Base-by-base conservation (phyloP, 2,113 vertebrate species). In the Nettapus auritus region DNA sequence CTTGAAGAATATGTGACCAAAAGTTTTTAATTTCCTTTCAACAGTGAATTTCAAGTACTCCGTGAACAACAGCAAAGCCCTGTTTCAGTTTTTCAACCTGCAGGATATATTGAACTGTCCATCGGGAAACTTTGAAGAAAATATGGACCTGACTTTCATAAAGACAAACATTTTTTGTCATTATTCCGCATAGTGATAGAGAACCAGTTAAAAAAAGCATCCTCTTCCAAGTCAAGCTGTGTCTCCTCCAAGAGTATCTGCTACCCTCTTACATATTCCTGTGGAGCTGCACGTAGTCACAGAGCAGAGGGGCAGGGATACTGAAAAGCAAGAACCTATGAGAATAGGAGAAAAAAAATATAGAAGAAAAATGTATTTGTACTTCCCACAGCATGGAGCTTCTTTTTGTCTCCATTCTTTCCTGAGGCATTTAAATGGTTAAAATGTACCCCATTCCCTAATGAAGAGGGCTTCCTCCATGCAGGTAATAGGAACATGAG, bases 331-430 rank as follows among this genome's bases (percentile, higher is more conserved):
- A 57, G 11, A 17, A 78, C 2, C 3, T 7, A 56, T 34, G 26
- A 57, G 6, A 88, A 33, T 20, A 86, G 34, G 53, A 81, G 3
- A 34, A 62, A 3, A 3, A 46, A 59, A 63, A 68, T 18, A 44
- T 2, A 33, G 23, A 66, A 79, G 31, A 11, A 38, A 84, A 82
- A 73, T 2, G 2, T 5, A 50, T 82, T 86, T 36, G 1, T 57
- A 15, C 0, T 66, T 89, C 6, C 15, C 11, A 40, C 8, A 57
- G 4, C 18, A 52, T 63, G 3, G 4, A 5, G 1, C 0, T 55
- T 29, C 3, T 9, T 71, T 79, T 75, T 76, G 22, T 28, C 20
- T 82, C 11, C 5, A 10, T 42, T 68, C 3, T 6, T 76, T 73
- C 68, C 53, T 15, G 2, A 28, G 42, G 6, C 33, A 34, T 73